These are phyloP conservation scores for Magallana ariakensis DNA, from an alignment of 1,140 invertebrate genomes.

Conservation along the genomic window DNA sequence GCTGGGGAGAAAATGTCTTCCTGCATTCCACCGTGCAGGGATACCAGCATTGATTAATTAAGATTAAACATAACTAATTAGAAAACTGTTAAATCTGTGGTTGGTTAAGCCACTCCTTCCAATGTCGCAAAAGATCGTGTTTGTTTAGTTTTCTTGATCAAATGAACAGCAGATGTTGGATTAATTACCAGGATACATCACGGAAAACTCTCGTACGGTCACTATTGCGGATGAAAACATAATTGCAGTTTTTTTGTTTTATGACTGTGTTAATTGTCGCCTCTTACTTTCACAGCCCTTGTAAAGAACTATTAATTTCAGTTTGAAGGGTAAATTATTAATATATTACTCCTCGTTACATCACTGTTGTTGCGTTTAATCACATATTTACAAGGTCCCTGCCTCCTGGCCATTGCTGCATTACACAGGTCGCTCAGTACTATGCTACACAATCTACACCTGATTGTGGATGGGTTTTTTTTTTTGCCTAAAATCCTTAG, in stretches of 20 bases:
- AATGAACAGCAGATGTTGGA: constrained; percentile 9
- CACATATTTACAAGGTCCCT: neutral
- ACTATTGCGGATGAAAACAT: neutral
- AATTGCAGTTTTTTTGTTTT: constrained; percentile 21
- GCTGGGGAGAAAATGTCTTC: neutral
- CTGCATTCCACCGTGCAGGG: neutral
- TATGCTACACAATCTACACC: no score
- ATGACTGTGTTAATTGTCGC: constrained; percentile 9
- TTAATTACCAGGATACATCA: neutral
- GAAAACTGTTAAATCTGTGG: constrained; percentile 28
- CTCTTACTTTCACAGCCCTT: neutral
- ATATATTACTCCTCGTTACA: neutral
- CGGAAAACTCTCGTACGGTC: neutral
- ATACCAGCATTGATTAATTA: constrained; percentile 35
- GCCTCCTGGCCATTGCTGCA: neutral
- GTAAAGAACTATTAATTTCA: neutral
- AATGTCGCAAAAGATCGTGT: neutral
- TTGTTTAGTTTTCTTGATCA: constrained; percentile 25
- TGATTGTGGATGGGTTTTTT: no score
- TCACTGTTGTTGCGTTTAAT: neutral
- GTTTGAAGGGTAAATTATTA: neutral
- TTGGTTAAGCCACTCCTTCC: neutral
- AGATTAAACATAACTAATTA: constrained; percentile 12
- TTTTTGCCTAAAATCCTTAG: no score
- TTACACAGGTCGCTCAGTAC: neutral